phyloP scores from a whole-genome alignment of 1,140 invertebrate genomes.

The Rhopalosiphum maidis region DNA sequence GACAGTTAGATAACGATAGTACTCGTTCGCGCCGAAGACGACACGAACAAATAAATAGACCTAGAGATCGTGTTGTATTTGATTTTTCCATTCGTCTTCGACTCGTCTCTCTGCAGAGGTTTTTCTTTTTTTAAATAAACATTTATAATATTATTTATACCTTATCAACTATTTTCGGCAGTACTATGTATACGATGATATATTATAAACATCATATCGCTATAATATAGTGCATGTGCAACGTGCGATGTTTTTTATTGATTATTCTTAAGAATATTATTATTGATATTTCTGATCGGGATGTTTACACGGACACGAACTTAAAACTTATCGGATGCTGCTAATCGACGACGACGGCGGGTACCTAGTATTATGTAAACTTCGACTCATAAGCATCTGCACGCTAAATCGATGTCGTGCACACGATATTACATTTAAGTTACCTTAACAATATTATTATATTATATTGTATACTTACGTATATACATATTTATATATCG shows the following conservation, averaged over 20 bases:
- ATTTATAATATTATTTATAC: not conserved
- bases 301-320: not conserved
- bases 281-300: not conserved
- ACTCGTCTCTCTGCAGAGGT: not conserved
- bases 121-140: no score
- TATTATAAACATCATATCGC: not conserved
- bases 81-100: not conserved
- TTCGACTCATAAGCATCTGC: constrained; percentile 7
- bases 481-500: not conserved
- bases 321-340: not conserved
- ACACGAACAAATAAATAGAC: not conserved
- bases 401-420: constrained; percentile 18
- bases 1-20: not conserved
- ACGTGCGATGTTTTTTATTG: no score
- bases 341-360: not conserved
- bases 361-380: not conserved
- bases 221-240: no score
- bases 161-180: not conserved
- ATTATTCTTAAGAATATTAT: not conserved
- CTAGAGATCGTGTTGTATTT: not conserved
- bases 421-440: constrained; percentile 27
- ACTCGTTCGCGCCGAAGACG: not conserved
- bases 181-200: no score
- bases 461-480: not conserved
- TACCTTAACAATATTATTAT: constrained; percentile 2